A percentile compares a stretch with the other conserved stretches of the same genome.
Evolutionary conservation across 1,140 invertebrate genomes (phyloP).

Genomic region (Pseudomyrmex cubaensis): DNA sequence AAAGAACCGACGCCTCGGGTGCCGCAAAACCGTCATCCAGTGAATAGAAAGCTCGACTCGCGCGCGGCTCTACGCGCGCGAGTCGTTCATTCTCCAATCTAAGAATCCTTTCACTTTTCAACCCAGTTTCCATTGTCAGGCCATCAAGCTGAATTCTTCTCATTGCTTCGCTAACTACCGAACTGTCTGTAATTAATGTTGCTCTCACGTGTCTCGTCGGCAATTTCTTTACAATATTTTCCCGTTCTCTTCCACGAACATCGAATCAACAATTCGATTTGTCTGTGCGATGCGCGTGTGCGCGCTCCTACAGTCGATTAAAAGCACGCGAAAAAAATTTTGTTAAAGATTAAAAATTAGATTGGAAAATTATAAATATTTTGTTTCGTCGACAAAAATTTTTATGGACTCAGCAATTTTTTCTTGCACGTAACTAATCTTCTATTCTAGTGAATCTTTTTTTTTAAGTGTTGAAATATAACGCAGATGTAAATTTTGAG

Average conservation of each 20-base stretch:
- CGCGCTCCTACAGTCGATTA: too few relatives aligned
- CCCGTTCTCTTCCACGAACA: neutral
- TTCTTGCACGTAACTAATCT: neutral
- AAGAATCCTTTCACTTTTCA: conserved; percentile 82
- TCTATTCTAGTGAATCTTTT: too few relatives aligned
- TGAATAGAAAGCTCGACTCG: conserved; percentile 57
- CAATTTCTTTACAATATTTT: neutral
- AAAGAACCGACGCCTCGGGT: neutral
- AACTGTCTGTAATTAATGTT: conserved; percentile 49
- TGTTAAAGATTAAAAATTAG: too few relatives aligned
- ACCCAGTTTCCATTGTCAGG: conserved; percentile 80
- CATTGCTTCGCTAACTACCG: conserved; percentile 52
- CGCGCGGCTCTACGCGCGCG: conserved; percentile 1
- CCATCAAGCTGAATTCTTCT: conserved; percentile 63
- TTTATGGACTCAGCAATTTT: too few relatives aligned
- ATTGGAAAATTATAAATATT: too few relatives aligned
- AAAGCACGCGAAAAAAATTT: too few relatives aligned
- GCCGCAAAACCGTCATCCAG: conserved; percentile 11
- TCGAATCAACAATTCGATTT: too few relatives aligned
- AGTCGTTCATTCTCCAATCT: conserved; percentile 62
- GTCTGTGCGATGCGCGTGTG: too few relatives aligned
- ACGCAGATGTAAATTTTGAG: too few relatives aligned
- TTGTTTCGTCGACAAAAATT: too few relatives aligned
- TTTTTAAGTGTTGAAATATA: too few relatives aligned
- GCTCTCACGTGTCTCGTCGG: neutral